phyloP scores from a whole-genome alignment of 2,113 vertebrate genomes.

The Megaleporinus macrocephalus region DNA sequence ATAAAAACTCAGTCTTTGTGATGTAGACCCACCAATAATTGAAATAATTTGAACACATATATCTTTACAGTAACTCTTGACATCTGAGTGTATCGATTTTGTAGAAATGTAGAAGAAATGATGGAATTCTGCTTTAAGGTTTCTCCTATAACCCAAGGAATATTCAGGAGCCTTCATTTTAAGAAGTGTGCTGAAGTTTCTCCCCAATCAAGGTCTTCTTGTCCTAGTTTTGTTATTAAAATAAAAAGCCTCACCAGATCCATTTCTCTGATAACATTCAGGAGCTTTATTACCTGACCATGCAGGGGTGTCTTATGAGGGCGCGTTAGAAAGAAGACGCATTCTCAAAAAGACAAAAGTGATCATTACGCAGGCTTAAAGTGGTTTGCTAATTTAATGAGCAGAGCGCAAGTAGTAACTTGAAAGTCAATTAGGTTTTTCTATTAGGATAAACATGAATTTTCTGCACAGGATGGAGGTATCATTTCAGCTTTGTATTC shows the following conservation, averaged over 20 bases:
- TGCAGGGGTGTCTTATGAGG: background rate
- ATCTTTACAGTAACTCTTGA: no score
- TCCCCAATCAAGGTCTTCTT: background rate
- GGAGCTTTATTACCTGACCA: background rate
- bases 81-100: no score
- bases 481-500: constrained; percentile 44
- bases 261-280: background rate
- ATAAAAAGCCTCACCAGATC: background rate
- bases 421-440: constrained; percentile 50
- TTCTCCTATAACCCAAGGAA: no score
- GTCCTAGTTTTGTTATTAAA: no score
- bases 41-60: no score
- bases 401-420: constrained; percentile 51
- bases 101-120: no score
- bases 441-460: constrained; percentile 39
- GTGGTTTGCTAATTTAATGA: constrained; percentile 48
- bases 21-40: no score
- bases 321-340: background rate
- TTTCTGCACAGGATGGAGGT: constrained; percentile 20
- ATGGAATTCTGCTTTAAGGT: no score
- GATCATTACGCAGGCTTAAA: constrained; percentile 34
- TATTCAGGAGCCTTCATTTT: background rate
- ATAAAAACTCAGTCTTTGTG: no score
- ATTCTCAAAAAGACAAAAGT: constrained; percentile 25
- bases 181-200: background rate